These are phyloP conservation scores for Nymphalis urticae DNA, from an alignment of 2,888 invertebrate genomes.

Conservation along the genomic window DNA sequence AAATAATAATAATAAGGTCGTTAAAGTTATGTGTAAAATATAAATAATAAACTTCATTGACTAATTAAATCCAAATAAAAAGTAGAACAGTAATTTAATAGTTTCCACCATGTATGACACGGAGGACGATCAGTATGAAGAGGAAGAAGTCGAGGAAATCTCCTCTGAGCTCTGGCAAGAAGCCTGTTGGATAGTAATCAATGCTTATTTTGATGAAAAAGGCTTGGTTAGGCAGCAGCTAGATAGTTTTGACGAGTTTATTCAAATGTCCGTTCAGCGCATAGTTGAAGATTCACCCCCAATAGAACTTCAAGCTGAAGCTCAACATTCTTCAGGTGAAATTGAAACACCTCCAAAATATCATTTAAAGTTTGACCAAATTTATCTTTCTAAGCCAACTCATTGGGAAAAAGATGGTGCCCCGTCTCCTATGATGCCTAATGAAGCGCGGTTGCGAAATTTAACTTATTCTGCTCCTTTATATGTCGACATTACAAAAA, in stretches of 20 bases:
- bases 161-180: constrained; percentile 99
- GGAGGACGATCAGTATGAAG: constrained; percentile 86
- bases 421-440: constrained; percentile 99
- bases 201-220: constrained; percentile 99
- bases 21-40: no score
- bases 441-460: constrained; percentile 98
- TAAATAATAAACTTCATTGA: no score
- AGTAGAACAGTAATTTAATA: not conserved
- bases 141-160: constrained; percentile 96
- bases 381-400: constrained; percentile 99
- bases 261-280: constrained; percentile 99
- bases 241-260: constrained; percentile 99
- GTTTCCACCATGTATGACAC: constrained; percentile 68
- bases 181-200: constrained; percentile 99
- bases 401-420: constrained; percentile 99
- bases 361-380: constrained; percentile 98
- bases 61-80: not conserved
- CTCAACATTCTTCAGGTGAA: constrained; percentile 96
- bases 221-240: constrained; percentile 99
- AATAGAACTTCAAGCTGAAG: constrained; percentile 98
- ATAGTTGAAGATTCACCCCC: constrained; percentile 99
- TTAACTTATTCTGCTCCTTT: constrained; percentile 98
- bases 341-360: constrained; percentile 96
- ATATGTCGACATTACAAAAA: constrained; percentile 99
- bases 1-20: no score